phyloP scores from a whole-genome alignment of 2,113 vertebrate genomes.

The Aythya baeri region DNA sequence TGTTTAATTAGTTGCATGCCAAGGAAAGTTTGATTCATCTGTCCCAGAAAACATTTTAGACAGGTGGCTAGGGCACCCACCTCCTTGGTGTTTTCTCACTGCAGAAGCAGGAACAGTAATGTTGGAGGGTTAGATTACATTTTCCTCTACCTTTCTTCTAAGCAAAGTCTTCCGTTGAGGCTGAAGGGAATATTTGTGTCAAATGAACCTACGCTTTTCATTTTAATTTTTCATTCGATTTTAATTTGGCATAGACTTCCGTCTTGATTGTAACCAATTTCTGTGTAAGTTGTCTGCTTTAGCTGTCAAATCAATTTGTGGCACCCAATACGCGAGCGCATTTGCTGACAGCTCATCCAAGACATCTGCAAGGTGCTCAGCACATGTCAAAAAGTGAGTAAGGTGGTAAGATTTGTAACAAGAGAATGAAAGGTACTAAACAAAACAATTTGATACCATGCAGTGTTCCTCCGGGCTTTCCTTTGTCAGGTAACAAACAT shows the following conservation, averaged over 20 bases:
- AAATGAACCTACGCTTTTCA: background rate
- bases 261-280: background rate
- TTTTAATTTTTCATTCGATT: no score
- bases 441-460: background rate
- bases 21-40: background rate
- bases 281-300: constrained; percentile 19
- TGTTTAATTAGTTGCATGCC: background rate
- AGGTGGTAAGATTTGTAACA: background rate
- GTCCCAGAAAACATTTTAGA: background rate
- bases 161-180: background rate
- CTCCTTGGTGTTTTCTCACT: background rate
- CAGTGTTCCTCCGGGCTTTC: background rate
- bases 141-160: background rate
- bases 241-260: background rate
- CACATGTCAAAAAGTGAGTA: background rate
- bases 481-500: background rate
- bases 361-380: background rate
- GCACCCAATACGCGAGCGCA: background rate
- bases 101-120: background rate
- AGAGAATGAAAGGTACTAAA: background rate
- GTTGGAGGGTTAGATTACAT: background rate
- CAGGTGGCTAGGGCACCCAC: background rate
- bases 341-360: constrained; percentile 8
- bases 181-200: background rate
- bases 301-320: constrained; percentile 38